Evolutionary conservation across 2,797 vertebrate species (phyloP).

Genomic region (Potorous gilbertii): DNA sequence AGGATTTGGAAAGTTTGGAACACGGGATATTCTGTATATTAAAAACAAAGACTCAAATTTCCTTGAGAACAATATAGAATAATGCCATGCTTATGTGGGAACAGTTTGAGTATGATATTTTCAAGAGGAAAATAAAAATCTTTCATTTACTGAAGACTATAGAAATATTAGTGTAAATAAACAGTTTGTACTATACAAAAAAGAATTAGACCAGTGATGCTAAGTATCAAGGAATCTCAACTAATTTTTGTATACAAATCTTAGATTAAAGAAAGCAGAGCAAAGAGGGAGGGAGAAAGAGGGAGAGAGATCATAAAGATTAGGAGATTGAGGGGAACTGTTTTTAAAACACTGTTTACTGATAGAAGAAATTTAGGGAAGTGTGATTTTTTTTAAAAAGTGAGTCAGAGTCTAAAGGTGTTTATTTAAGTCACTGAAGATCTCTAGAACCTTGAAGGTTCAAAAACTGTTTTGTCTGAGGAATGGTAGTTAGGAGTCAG

Average conservation of each 20-base stretch:
- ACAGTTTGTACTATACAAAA: background rate
- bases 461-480: background rate
- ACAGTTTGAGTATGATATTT: background rate
- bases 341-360: background rate
- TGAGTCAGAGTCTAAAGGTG: background rate
- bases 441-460: background rate
- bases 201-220: background rate
- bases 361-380: background rate
- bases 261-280: background rate
- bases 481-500: background rate
- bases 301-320: background rate
- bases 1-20: background rate
- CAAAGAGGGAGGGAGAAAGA: background rate
- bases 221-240: background rate
- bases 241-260: too few relatives aligned
- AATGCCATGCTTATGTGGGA: background rate
- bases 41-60: background rate
- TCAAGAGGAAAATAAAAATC: background rate
- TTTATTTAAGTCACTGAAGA: background rate
- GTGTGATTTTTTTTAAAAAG: background rate
- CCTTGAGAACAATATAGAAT: background rate
- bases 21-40: background rate
- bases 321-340: background rate
- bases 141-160: background rate
- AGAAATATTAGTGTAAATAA: background rate